Percentiles rank a stretch among this genome's conserved stretches.
Conservation (phyloP, 2,113 vertebrate species). For the Eudyptes chrysolophus region DNA sequence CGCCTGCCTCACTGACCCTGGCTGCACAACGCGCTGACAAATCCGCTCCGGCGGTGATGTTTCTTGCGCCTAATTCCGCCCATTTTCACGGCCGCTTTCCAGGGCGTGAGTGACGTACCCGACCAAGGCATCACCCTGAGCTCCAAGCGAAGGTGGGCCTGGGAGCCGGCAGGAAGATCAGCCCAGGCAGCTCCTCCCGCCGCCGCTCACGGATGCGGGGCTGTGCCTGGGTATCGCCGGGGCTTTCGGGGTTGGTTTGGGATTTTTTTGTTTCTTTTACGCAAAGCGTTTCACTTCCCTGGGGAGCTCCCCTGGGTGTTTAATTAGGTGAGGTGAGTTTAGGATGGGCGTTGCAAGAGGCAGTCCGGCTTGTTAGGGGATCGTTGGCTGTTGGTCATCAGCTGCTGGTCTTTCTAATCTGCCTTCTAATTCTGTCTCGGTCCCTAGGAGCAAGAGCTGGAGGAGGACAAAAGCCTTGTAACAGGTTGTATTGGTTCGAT, state of each 20-base stretch:
- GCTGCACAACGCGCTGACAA: accelerated
- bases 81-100: accelerated
- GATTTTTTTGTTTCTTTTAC: neutral
- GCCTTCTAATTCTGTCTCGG: neutral
- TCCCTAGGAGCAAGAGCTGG: neutral
- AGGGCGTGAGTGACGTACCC: accelerated
- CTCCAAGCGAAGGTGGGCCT: neutral
- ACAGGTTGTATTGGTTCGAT: no score
- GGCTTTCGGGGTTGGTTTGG: neutral
- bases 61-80: neutral
- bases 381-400: neutral
- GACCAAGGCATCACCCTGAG: accelerated
- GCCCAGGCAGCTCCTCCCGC: neutral
- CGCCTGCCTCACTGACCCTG: neutral
- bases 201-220: accelerated
- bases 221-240: neutral
- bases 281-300: neutral
- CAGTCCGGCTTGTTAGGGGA: neutral
- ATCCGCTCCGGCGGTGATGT: neutral
- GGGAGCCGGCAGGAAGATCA: no score
- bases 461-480: neutral
- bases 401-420: neutral
- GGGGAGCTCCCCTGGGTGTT: neutral
- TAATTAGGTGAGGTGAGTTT: neutral
- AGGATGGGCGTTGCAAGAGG: neutral